Conservation (phyloP, 2,113 vertebrate species). For the Ellobius talpinus region DNA sequence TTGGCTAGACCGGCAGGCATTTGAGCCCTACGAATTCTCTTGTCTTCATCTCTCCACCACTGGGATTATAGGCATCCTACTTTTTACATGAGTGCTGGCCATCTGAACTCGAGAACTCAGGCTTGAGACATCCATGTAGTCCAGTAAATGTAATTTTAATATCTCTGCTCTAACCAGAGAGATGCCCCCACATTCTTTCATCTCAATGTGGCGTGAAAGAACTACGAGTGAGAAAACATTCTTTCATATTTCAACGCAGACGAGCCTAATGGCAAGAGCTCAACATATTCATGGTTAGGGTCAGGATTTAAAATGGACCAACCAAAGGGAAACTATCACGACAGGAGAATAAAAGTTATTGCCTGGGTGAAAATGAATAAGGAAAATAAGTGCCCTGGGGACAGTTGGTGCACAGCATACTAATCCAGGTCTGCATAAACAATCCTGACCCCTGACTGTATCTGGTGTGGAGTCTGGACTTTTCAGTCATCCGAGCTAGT, state of each 20-base stretch:
- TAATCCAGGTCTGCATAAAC: neutral
- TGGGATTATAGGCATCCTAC: neutral
- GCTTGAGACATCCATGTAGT: neutral
- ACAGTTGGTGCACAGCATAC: neutral
- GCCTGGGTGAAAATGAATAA: neutral
- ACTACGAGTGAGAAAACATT: neutral
- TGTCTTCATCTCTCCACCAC: neutral
- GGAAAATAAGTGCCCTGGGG: neutral
- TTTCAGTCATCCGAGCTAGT: neutral
- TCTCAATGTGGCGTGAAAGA: neutral
- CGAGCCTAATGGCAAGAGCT: neutral
- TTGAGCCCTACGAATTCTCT: neutral
- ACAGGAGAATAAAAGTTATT: neutral
- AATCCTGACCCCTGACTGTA: neutral
- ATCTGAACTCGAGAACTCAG: neutral
- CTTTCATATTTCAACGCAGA: neutral
- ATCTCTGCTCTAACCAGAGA: neutral
- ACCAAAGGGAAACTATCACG: neutral
- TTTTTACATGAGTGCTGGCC: neutral
- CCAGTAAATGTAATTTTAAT: neutral
- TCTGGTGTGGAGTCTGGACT: neutral
- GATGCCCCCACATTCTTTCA: neutral
- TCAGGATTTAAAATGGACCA: neutral
- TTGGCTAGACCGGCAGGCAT: neutral
- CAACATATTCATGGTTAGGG: neutral